Base-by-base conservation (phyloP, 2,888 invertebrate genomes). In the Scaptodrosophila latifasciaeformis region DNA sequence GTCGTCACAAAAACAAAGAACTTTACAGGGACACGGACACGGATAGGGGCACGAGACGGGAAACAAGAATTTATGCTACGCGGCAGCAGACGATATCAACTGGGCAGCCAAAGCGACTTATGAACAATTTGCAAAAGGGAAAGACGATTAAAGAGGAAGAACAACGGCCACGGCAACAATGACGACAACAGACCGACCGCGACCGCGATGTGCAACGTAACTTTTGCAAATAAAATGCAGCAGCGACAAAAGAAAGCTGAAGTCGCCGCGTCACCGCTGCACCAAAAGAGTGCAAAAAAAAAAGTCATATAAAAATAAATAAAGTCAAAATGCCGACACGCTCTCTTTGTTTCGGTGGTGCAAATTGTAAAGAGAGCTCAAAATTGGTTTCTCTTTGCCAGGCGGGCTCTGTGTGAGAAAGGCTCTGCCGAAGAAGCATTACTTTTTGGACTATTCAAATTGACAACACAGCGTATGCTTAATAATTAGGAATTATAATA, bases 171-270 rank as follows among this genome's bases (percentile, higher is more conserved):
- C 1, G 18, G 40, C 43, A 27, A 48, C 12, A 12, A 39, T 13
- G 29, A 42, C 47, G 30, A 49, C 35, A 35, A 13, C 12, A 21
- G n/a, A 35, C 34, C 62, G 55, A 62, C 46, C 66, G n/a, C n/a
- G 67, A 71, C 75, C 79, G 81, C 75, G 62, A 68, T 58, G 66
- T 78, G 79, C 79, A 81, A 78, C 80, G 70, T 61, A 57, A 70
- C 76, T 75, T 80, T 75, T 39, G 69, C 75, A 71, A 75, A 78
- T 78, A 72, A 72, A 59, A 61, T 72, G 72, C 71, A 71, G 47
- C 49, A 54, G 56, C 72, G 54, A 69, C 76, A 64, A 65, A 79
- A 72, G 77, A 76, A 76, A 69, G 64, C 65, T 46, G 55, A 43
- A 9, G 43, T n/a, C 53, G 59, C 50, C 13, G 49, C 51, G 67